A percentile compares a stretch with the other conserved stretches of the same genome.
Evolutionary conservation across 2,113 vertebrate genomes (phyloP).

Genomic region (Eublepharis macularius): DNA sequence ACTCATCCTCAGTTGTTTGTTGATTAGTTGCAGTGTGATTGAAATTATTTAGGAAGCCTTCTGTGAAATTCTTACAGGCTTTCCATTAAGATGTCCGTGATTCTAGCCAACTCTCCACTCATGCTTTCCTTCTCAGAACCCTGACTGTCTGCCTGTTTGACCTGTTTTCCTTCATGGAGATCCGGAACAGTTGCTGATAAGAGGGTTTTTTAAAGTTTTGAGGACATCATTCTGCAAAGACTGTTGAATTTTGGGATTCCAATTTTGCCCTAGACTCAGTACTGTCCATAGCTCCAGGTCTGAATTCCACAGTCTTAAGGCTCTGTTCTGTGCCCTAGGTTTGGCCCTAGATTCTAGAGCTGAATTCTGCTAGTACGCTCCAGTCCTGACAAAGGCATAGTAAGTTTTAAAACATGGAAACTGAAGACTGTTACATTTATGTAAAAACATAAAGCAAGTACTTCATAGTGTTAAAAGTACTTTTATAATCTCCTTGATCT

Average conservation of each 20-base stretch:
- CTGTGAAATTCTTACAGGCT: background rate
- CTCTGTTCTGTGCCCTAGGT: background rate
- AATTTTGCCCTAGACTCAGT: background rate
- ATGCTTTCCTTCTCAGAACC: background rate
- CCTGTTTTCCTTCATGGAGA: background rate
- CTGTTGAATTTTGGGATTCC: background rate
- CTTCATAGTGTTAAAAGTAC: slow-evolving; percentile 7
- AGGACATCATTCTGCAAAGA: background rate
- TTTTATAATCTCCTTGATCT: slow-evolving; percentile 28
- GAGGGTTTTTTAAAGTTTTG: background rate
- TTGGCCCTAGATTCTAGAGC: background rate
- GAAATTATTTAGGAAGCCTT: background rate
- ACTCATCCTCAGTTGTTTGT: too few relatives aligned
- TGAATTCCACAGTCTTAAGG: background rate
- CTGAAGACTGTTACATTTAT: background rate
- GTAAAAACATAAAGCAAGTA: slow-evolving; percentile 16
- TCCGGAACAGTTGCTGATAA: background rate
- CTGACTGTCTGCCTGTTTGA: background rate
- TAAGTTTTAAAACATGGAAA: background rate
- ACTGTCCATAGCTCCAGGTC: background rate
- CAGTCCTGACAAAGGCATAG: too few relatives aligned
- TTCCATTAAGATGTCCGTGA: background rate
- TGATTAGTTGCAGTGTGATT: background rate
- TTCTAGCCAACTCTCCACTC: background rate
- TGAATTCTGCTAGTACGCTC: background rate